Percentiles rank a stretch among this genome's conserved stretches.
phyloP scores from a whole-genome alignment of 2,113 vertebrate species.

The Indri indri region DNA sequence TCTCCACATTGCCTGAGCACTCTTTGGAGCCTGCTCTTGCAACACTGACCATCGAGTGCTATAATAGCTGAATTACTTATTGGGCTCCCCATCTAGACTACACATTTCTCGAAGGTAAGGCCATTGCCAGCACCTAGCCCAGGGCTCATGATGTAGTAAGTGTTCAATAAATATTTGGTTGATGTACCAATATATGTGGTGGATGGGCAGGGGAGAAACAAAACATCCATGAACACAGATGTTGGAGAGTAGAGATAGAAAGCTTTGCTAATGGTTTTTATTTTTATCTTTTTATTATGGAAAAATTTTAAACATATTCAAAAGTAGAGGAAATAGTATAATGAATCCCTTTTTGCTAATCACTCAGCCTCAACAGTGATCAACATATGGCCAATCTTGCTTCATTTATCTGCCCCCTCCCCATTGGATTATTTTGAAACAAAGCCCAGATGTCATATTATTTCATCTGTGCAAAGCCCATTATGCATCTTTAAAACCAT shows the following conservation, averaged over 20 bases:
- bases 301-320: constrained; percentile 50
- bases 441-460: constrained; percentile 65
- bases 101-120: neutral
- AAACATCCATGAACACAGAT: neutral
- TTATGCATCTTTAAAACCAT: constrained; percentile 13
- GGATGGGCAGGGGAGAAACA: neutral
- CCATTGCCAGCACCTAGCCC: neutral
- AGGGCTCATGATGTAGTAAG: neutral
- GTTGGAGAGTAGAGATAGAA: neutral
- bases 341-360: neutral
- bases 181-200: neutral
- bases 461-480: constrained; percentile 25
- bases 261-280: constrained; percentile 35
- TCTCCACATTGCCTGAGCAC: neutral
- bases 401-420: constrained; percentile 13
- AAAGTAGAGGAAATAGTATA: constrained; percentile 35
- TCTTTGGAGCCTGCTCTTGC: neutral
- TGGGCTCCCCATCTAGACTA: neutral
- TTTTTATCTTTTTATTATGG: constrained; percentile 58
- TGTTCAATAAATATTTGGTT: neutral
- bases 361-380: neutral
- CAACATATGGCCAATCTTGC: constrained; percentile 37
- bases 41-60: neutral
- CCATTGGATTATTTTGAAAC: constrained; percentile 39
- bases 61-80: neutral